Conservation (phyloP, 2,797 vertebrate genomes). For the Fistularia commersonii region DNA sequence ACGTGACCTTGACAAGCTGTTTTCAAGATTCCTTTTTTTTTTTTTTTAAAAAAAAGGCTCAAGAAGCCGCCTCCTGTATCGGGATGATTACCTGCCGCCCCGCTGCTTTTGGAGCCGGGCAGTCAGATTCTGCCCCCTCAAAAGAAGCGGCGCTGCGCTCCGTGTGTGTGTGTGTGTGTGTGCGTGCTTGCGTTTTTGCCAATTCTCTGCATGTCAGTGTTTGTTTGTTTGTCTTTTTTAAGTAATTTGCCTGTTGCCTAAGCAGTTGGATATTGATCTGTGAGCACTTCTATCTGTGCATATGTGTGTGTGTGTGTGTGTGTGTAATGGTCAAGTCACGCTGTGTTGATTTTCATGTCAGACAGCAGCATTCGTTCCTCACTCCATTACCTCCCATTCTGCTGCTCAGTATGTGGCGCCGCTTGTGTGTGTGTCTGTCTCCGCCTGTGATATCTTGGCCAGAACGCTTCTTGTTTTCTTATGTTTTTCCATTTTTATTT, state of each 20-base stretch:
- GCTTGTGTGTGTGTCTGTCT: slow-evolving; percentile 22
- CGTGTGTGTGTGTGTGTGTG: no score
- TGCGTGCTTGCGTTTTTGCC: background rate
- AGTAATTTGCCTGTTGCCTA: slow-evolving; percentile 31
- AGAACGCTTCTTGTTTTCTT: slow-evolving; percentile 31
- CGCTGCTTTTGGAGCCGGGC: no score
- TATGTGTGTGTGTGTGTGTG: slow-evolving; percentile 20
- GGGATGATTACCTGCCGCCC: no score
- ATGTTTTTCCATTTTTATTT: slow-evolving; percentile 5
- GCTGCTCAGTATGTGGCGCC: slow-evolving; percentile 24
- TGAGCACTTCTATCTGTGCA: slow-evolving; percentile 13
- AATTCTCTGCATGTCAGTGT: slow-evolving; percentile 3
- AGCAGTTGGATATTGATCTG: slow-evolving; percentile 56
- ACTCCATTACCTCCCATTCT: slow-evolving; percentile 68
- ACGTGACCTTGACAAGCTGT: no score
- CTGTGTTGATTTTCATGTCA: slow-evolving; percentile 68
- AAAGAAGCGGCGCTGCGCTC: no score
- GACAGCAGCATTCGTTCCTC: slow-evolving; percentile 61
- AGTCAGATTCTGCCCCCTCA: no score
- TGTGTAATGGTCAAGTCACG: slow-evolving; percentile 58
- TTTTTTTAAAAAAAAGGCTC: no score
- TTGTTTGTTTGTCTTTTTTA: slow-evolving; percentile 8
- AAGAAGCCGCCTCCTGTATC: no score
- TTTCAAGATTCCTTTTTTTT: no score
- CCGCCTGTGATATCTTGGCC: slow-evolving; percentile 32